Percentiles rank a stretch among this genome's conserved stretches.
These are phyloP conservation scores for Troides helena DNA, from an alignment of 2,888 invertebrate species.

Conservation along the genomic window DNA sequence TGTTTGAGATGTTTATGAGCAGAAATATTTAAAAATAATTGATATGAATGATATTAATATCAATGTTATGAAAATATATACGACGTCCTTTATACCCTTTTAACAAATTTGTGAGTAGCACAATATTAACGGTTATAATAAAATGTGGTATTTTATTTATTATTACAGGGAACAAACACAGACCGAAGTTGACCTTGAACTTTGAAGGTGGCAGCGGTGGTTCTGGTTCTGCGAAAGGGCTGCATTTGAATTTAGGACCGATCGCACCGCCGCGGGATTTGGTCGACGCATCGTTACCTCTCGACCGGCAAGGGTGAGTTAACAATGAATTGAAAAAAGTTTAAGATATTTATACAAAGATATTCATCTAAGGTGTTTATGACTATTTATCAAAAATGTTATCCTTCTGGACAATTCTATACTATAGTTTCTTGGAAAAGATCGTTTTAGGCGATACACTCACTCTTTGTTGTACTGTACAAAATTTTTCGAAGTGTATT, in stretches of 20 bases:
- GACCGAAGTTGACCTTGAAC: slow-evolving; percentile 88
- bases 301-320: slow-evolving; percentile 92
- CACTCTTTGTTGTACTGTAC: no score
- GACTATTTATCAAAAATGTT: not conserved
- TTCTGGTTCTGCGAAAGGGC: slow-evolving; percentile 72
- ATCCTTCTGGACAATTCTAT: no score
- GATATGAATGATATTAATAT: no score
- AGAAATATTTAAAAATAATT: no score
- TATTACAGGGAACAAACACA: slow-evolving; percentile 77
- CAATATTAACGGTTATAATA: not conserved
- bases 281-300: slow-evolving; percentile 89
- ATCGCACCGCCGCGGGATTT: slow-evolving; percentile 85
- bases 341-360: no score
- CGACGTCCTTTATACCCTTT: no score
- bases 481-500: no score
- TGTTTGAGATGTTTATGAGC: no score
- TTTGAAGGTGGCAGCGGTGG: slow-evolving; percentile 80
- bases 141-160: not conserved
- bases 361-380: not conserved
- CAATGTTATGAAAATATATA: no score
- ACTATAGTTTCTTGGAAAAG: no score
- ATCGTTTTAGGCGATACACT: no score
- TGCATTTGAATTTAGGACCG: slow-evolving; percentile 87
- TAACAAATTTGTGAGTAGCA: no score
- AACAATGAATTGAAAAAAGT: not conserved